Evolutionary conservation across 2,113 vertebrate genomes (phyloP).

Genomic region (Pseudorhombus dupliciocellatus): DNA sequence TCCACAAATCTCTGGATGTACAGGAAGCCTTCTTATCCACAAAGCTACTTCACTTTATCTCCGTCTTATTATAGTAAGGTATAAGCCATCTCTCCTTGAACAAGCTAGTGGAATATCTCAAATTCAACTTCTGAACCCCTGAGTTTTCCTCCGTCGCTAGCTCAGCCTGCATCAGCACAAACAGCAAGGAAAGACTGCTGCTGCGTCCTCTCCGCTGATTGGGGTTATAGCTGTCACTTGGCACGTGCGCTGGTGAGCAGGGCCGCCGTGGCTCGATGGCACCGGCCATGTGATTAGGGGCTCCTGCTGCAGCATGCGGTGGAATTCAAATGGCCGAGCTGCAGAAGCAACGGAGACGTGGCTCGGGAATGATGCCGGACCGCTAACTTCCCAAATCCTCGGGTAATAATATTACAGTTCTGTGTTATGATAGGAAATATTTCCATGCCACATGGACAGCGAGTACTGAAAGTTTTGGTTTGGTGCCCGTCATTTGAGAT

Average conservation of each 20-base stretch:
- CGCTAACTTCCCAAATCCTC: not conserved
- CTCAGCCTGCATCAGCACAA: not conserved
- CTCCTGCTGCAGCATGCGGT: not conserved
- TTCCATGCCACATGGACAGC: no score
- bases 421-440: not conserved
- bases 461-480: no score
- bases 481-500: no score
- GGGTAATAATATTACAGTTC: not conserved
- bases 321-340: not conserved
- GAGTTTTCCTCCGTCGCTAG: not conserved
- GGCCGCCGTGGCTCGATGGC: not conserved
- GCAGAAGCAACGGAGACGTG: not conserved
- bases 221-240: not conserved
- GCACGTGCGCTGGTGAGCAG: constrained; percentile 2
- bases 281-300: not conserved
- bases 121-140: no score
- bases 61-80: no score
- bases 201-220: not conserved
- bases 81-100: no score
- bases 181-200: not conserved
- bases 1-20: not conserved
- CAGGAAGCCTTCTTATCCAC: not conserved
- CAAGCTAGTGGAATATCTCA: no score
- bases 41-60: no score
- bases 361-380: not conserved